phyloP scores from a whole-genome alignment of 2,888 invertebrate species.

The Exephanes ischioxanthus region DNA sequence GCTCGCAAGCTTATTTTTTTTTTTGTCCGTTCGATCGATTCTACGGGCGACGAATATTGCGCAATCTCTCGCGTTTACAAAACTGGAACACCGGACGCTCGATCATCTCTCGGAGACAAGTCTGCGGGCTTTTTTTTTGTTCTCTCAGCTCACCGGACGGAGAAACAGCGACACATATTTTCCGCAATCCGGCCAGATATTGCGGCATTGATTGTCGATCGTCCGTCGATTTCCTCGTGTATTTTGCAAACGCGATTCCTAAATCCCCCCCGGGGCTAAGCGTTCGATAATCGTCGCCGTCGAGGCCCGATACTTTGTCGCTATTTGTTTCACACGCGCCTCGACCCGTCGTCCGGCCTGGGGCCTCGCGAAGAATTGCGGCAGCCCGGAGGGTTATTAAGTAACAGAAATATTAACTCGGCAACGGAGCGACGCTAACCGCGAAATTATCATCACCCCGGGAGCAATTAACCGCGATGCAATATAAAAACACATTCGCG shows the following conservation, averaged over 20 bases:
- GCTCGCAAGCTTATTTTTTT: constrained; percentile 61
- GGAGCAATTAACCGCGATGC: constrained; percentile 60
- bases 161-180: constrained; percentile 15
- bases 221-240: constrained; percentile 11
- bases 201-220: background rate
- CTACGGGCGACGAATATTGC: constrained; percentile 68
- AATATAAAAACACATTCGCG: constrained; percentile 1
- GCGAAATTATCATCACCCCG: constrained; percentile 20
- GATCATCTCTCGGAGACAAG: constrained; percentile 25
- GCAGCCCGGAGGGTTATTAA: constrained; percentile 11
- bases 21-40: constrained; percentile 81
- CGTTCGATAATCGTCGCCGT: constrained; percentile 10
- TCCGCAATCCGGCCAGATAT: constrained; percentile 11
- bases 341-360: background rate
- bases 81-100: constrained; percentile 63
- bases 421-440: constrained; percentile 32
- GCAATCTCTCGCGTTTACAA: constrained; percentile 67
- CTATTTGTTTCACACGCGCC: background rate
- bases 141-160: background rate
- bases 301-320: constrained; percentile 10
- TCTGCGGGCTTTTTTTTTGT: constrained; percentile 7
- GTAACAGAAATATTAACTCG: constrained; percentile 58
- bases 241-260: background rate
- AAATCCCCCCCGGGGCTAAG: background rate
- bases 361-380: constrained; percentile 1